Percentiles rank a stretch among this genome's conserved stretches.
Conservation (phyloP, 1,140 invertebrate species). For the Drosophila seguyi region DNA sequence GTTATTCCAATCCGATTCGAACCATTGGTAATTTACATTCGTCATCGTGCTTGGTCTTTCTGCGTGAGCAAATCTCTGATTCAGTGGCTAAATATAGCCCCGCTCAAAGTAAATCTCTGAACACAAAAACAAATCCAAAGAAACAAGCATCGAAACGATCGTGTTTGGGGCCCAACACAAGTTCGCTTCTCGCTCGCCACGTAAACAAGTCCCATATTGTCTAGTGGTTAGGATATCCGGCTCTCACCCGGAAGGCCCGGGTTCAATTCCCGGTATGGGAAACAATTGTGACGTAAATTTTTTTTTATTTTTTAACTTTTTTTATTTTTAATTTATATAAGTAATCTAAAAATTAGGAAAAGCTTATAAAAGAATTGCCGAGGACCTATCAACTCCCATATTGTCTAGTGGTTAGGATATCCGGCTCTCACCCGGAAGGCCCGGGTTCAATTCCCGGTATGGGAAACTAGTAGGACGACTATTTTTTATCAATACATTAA, state of each 20-base stretch:
- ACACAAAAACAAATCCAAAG: not conserved
- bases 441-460: conserved; percentile 94
- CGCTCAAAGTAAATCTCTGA: conserved; percentile 11
- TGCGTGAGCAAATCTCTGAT: conserved; percentile 13
- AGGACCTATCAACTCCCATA: too few relatives aligned
- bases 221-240: conserved; percentile 95
- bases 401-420: conserved; percentile 92
- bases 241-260: conserved; percentile 93
- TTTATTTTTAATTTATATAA: not conserved
- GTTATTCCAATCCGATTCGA: conserved; percentile 7
- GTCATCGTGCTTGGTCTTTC: conserved; percentile 19
- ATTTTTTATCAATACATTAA: not conserved
- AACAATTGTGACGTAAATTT: conserved; percentile 52
- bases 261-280: conserved; percentile 94
- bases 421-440: conserved; percentile 93
- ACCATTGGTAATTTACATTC: conserved; percentile 30
- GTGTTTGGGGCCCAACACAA: not conserved
- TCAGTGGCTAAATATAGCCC: conserved; percentile 22
- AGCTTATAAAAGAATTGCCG: too few relatives aligned
- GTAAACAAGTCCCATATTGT: conserved; percentile 84
- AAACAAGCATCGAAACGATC: conserved; percentile 13
- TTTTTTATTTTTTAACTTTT: not conserved
- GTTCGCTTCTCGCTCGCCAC: conserved; percentile 2
- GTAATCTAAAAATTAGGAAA: too few relatives aligned
- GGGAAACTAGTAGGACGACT: conserved; percentile 86